Base-by-base conservation (phyloP, 2,888 invertebrate genomes). In the Dolomedes plantarius region DNA sequence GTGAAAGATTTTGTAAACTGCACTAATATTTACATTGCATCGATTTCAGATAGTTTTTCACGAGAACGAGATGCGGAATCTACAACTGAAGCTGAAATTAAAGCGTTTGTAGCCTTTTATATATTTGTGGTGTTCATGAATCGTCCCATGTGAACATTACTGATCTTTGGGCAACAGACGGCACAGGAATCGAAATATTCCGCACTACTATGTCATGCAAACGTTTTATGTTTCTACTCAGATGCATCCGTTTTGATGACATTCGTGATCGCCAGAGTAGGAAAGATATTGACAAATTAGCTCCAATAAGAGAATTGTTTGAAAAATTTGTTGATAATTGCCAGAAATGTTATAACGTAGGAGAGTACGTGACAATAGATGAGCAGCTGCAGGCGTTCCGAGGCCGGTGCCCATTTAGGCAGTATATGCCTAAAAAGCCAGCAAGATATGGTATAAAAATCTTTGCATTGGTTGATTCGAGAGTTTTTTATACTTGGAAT, bases 381-480 rank as follows among this genome's bases (percentile, higher is more conserved):
- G 90, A 90, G 77, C 89, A 89, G 75, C 83, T 90, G n/a, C 88
- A 90, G 9, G 89, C 89, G 6, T 90, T 88, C 87, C 78, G 90
- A 19, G 89, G 90, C 0, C 46, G 88, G 27, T 90, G 90, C 75
- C 32, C 39, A 3, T 90, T 90, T 73, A 72, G 88, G 5, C 89
- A 90, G 86, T 90, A 90, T 77, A 89, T 90, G 23, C 89, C 89
- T 87, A 85, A 88, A 2, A 91, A 91, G 86, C 90, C 90, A 7
- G 90, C 90, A 68, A 90, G 90, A 82, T 91, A 91, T 88, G 91
- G 90, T n/a, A 76, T 91, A 36, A 91, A 91, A 89, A 88, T 91
- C 31, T 74, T 89, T 62, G 89, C 90, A 86, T 73, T 90, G 75
- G 90, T 90, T 68, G 91, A 91, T 87, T 90, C 90, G 74, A 75